These are phyloP conservation scores for Augochlorella aurata DNA, from an alignment of 2,888 invertebrate species.

Conservation along the genomic window DNA sequence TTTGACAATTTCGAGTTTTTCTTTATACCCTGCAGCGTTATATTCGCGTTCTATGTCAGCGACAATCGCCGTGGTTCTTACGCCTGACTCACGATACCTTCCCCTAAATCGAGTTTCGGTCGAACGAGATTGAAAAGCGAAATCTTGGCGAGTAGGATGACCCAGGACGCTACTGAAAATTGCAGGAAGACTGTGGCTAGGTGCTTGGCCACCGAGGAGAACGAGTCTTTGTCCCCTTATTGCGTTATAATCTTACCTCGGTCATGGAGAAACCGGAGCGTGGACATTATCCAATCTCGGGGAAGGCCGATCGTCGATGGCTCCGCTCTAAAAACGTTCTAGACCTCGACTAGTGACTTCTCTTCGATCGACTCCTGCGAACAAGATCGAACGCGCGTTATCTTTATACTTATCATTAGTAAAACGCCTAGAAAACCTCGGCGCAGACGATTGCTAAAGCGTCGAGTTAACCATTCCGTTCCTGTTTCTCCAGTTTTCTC, in stretches of 20 bases:
- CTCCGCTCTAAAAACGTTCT: background rate
- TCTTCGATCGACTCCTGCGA: background rate
- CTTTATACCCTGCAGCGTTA: background rate
- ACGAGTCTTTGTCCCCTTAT: constrained; percentile 48
- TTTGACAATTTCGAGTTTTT: constrained; percentile 3
- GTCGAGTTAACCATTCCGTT: background rate
- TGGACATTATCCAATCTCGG: constrained; percentile 50
- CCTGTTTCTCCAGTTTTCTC: background rate
- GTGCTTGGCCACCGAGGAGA: constrained; percentile 8
- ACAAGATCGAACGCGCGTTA: background rate
- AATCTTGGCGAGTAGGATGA: constrained; percentile 49
- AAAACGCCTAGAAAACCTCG: background rate
- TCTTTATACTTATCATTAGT: background rate
- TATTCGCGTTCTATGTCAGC: background rate
- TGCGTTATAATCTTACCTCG: constrained; percentile 54
- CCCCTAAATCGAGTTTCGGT: constrained; percentile 54
- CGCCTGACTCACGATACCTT: constrained; percentile 14
- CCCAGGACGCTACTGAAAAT: constrained; percentile 43
- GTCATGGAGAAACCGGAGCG: constrained; percentile 24
- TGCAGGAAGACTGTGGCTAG: constrained; percentile 42
- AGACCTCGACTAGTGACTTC: background rate
- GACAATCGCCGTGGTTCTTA: constrained; percentile 5
- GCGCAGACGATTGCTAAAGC: background rate
- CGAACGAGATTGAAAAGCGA: constrained; percentile 62
- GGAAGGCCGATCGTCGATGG: constrained; percentile 21